Evolutionary conservation across 2,113 vertebrate species (phyloP).

Genomic region (Dinomys branickii): DNA sequence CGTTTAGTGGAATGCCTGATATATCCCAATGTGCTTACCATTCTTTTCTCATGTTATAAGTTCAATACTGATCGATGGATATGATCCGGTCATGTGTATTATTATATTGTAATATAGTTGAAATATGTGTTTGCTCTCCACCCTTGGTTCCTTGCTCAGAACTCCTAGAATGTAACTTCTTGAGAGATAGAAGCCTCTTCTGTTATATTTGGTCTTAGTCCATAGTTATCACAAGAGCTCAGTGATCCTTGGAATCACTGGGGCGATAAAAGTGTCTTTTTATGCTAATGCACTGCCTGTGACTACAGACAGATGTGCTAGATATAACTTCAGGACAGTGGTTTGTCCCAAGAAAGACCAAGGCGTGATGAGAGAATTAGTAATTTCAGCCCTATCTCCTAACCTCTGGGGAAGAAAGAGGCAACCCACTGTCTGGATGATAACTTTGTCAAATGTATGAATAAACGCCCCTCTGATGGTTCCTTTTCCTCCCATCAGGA

Average conservation of each 20-base stretch:
- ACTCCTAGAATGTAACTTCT: neutral
- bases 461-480: too few species aligned
- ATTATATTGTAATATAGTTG: neutral
- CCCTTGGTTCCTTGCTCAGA: neutral
- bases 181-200: neutral
- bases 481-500: too few species aligned
- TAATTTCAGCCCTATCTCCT: neutral
- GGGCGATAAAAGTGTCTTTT: neutral
- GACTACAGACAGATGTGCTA: neutral
- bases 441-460: too few species aligned
- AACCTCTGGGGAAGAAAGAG: neutral
- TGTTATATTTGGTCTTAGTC: neutral
- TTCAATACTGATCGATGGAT: neutral
- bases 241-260: neutral
- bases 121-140: neutral
- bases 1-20: neutral
- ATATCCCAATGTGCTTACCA: neutral
- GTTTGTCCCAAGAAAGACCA: neutral
- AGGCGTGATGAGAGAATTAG: neutral
- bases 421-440: too few species aligned
- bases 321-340: neutral
- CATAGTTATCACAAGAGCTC: neutral
- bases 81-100: neutral
- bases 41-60: neutral
- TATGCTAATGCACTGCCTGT: neutral